Base-by-base conservation (phyloP, 2,113 vertebrate genomes). In the Colossoma macropomum region DNA sequence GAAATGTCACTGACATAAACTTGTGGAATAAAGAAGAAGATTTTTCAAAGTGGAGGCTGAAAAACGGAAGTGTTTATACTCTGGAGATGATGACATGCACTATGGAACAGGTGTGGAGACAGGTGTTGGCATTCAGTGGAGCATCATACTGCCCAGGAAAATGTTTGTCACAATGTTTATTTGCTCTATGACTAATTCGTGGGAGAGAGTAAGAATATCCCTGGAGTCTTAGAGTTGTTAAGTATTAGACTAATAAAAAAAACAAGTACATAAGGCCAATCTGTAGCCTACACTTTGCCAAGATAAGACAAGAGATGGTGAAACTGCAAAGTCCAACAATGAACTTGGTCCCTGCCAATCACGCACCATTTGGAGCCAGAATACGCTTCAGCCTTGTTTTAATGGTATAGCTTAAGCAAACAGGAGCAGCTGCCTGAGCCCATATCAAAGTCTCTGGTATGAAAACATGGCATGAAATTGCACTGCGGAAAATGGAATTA, bases 401-500 rank as follows among this genome's bases (percentile, higher is more conserved):
- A 25, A 45, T 45, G 68, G 34, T 45, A 71, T 34, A 34, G 66
- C 66, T 34, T 32, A 21, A 34, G 66, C 66, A 71, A n/a, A 41
- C 23, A 65, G 10, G 25, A 16, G 9, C 56, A 41, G 75, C 59
- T 48, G 34, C 34, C 59, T 48, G 59, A 65, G 52, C 56, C 59
- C 54, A 63, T 4, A 65, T 62, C n/a, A 27, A 12, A 48, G 1
- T 52, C 56, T 28, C 70, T 2, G 27, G 9, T 41, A 77, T 41
- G 30, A 62, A 41, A 77, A 77, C 75, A 45, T 65, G 75, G 34
- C 41, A 21, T 66, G 41, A 50, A 65, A 65, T 19, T 50, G 27
- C 41, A 16, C 45, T 34, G 27, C 23, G 63, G 19, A 68, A 68
- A 79, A 79, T 52, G 48, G 65, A 78, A 52, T 65, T 50, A 73